These are phyloP conservation scores for Coranthus polyacanthus DNA, from an alignment of 2,797 vertebrate species.

Conservation along the genomic window DNA sequence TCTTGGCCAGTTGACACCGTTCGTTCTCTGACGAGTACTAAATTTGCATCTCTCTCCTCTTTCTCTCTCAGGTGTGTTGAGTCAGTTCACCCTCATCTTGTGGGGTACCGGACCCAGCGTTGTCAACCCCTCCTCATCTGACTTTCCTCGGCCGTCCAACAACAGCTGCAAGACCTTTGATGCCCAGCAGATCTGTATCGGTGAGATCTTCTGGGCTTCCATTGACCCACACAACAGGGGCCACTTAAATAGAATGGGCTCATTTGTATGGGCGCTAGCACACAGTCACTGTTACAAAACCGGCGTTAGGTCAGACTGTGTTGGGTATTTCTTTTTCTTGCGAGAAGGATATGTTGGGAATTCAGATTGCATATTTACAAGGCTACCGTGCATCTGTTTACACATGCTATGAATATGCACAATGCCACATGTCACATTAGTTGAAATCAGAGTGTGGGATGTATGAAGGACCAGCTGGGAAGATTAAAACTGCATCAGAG, in stretches of 20 bases:
- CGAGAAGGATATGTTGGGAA: constrained; percentile 44
- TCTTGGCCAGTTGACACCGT: constrained; percentile 46
- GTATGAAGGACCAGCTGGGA: constrained; percentile 56
- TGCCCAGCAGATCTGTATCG: constrained; percentile 94
- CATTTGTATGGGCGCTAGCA: constrained; percentile 22
- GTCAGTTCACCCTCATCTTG: constrained; percentile 93
- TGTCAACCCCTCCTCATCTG: constrained; percentile 79
- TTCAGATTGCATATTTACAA: constrained; percentile 48
- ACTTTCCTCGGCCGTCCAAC: constrained; percentile 89
- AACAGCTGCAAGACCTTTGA: constrained; percentile 96
- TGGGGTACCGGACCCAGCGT: constrained; percentile 90
- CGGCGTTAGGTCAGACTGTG: constrained; percentile 37
- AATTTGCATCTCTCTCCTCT: constrained; percentile 31
- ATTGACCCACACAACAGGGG: not conserved
- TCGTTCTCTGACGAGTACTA: constrained; percentile 35
- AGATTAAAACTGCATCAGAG: constrained; percentile 32
- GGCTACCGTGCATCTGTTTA: constrained; percentile 44
- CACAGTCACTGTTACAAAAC: constrained; percentile 21
- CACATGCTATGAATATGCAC: constrained; percentile 44
- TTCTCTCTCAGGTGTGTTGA: constrained; percentile 88
- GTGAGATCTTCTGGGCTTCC: constrained; percentile 76
- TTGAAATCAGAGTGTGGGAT: constrained; percentile 33
- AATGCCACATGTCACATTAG: constrained; percentile 60
- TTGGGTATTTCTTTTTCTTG: constrained; percentile 31
- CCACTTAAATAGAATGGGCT: constrained; percentile 18